A percentile compares a stretch with the other conserved stretches of the same genome.
phyloP scores from a whole-genome alignment of 2,888 invertebrate species.

The Aleiodes leptofemur region DNA sequence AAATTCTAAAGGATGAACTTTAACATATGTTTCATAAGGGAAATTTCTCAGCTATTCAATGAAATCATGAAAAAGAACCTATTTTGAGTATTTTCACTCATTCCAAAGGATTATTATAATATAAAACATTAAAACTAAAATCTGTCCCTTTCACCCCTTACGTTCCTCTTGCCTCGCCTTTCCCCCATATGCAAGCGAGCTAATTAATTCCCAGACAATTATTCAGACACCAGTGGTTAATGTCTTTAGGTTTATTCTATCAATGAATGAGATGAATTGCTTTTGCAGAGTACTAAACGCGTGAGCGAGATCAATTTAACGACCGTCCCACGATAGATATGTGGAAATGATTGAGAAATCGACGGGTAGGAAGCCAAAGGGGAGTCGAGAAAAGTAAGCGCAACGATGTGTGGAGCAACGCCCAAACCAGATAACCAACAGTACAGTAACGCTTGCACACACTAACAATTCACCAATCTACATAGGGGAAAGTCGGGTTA shows the following conservation, averaged over 20 bases:
- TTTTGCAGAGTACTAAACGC: conserved; percentile 19
- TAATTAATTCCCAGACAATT: conserved; percentile 21
- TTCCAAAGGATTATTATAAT: too few relatives aligned
- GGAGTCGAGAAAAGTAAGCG: conserved; percentile 33
- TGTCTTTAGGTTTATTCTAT: neutral
- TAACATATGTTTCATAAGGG: too few relatives aligned
- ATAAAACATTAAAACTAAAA: too few relatives aligned
- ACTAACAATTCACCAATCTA: neutral
- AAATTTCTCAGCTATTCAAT: too few relatives aligned
- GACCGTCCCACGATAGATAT: conserved; percentile 41
- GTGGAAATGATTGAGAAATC: conserved; percentile 49
- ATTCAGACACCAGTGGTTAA: neutral
- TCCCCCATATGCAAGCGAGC: too few relatives aligned
- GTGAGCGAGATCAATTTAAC: conserved; percentile 27
- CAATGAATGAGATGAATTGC: conserved; percentile 26
- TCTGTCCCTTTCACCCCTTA: too few relatives aligned
- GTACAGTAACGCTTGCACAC: conserved; percentile 23
- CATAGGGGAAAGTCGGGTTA: too few relatives aligned
- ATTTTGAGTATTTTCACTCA: too few relatives aligned
- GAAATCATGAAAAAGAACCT: too few relatives aligned
- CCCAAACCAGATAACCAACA: conserved; percentile 57
- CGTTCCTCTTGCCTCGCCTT: too few relatives aligned
- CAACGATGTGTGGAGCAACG: conserved; percentile 53
- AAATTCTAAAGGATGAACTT: too few relatives aligned
- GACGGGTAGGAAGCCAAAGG: conserved; percentile 25